phyloP scores from a whole-genome alignment of 2,797 vertebrate species.

The Denticeps clupeoides region DNA sequence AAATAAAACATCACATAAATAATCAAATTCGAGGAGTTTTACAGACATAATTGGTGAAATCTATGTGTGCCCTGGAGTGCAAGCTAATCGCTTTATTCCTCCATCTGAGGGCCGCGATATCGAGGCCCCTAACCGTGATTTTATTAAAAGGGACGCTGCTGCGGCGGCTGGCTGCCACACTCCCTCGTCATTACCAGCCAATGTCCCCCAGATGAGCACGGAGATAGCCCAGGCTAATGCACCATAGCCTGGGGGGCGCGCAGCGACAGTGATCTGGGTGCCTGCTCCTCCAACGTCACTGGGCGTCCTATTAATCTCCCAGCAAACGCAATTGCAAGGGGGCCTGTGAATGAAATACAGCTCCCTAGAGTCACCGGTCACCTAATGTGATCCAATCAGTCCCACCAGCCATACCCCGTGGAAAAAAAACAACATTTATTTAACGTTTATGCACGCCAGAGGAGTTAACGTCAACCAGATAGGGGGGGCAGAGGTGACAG shows the following conservation, averaged over 20 bases:
- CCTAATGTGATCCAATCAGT: constrained; percentile 29
- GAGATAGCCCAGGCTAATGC: constrained; percentile 78
- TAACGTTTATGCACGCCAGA: too few relatives aligned
- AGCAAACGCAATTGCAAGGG: constrained; percentile 70
- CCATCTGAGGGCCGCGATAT: constrained; percentile 89
- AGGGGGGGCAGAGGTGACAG: too few relatives aligned
- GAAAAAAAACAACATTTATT: constrained; percentile 47
- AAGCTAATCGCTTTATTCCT: constrained; percentile 85
- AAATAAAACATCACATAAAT: constrained; percentile 62
- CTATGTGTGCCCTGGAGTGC: constrained; percentile 80
- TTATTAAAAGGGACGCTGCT: constrained; percentile 70
- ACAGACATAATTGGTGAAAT: constrained; percentile 70
- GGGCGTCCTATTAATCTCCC: constrained; percentile 84
- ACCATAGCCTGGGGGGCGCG: constrained; percentile 66
- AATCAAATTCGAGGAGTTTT: constrained; percentile 71
- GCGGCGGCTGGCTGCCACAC: not conserved
- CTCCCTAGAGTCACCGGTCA: constrained; percentile 10
- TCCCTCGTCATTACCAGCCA: constrained; percentile 56
- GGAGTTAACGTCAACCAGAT: too few relatives aligned
- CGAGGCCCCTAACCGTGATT: constrained; percentile 78
- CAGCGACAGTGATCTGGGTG: constrained; percentile 49
- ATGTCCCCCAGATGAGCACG: constrained; percentile 66
- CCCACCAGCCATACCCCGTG: not conserved
- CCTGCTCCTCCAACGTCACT: constrained; percentile 62
- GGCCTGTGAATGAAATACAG: constrained; percentile 25